Conservation (phyloP, 2,888 invertebrate genomes). For the Napeogenes sylphis region DNA sequence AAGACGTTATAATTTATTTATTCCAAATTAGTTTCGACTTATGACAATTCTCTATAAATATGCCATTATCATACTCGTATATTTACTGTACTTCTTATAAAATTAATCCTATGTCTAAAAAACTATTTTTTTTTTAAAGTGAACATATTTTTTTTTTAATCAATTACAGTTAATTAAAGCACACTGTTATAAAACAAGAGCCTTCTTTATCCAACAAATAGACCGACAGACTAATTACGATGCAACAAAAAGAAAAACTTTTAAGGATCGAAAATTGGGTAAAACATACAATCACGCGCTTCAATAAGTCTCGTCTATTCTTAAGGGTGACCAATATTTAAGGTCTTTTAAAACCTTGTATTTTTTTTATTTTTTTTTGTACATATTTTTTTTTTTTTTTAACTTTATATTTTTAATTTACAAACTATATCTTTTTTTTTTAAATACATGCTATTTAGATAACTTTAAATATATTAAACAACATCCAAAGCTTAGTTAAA, state of each 20-base stretch:
- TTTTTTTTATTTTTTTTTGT: too few relatives aligned
- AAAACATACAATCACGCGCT: conserved; percentile 16
- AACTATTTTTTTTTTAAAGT: background rate
- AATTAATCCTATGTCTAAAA: background rate
- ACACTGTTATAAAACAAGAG: background rate
- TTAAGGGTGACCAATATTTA: conserved; percentile 11
- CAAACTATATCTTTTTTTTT: too few relatives aligned
- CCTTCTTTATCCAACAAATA: background rate
- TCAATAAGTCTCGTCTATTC: conserved; percentile 14
- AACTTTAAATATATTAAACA: too few relatives aligned
- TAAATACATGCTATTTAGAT: too few relatives aligned
- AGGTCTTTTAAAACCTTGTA: too few relatives aligned
- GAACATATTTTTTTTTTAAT: background rate
- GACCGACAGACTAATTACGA: conserved; percentile 13
- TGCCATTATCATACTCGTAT: background rate
- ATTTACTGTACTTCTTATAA: background rate
- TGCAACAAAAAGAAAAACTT: conserved; percentile 17
- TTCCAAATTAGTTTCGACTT: conserved; percentile 22
- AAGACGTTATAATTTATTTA: conserved; percentile 24
- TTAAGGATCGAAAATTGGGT: conserved; percentile 16
- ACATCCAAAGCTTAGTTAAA: too few relatives aligned
- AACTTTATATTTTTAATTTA: too few relatives aligned
- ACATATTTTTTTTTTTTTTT: too few relatives aligned
- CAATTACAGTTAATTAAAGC: conserved; percentile 10
- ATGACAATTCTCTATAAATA: background rate